A percentile compares a stretch with the other conserved stretches of the same genome.
phyloP scores from a whole-genome alignment of 2,797 vertebrate species.

The Rhynchotus rufescens region DNA sequence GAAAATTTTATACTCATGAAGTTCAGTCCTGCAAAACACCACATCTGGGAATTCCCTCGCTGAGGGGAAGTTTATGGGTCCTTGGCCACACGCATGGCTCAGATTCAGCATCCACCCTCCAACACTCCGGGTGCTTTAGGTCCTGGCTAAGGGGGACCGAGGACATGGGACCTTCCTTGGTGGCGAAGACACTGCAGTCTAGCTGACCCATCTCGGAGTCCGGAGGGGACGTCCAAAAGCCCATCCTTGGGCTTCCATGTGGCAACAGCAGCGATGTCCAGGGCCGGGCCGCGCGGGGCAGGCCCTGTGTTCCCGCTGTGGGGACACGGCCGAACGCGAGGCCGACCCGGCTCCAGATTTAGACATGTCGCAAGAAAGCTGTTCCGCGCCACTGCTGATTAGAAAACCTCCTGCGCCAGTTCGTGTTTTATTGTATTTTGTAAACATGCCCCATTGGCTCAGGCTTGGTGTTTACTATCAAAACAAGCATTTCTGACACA shows the following conservation, averaged over 20 bases:
- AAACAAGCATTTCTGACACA: constrained; percentile 38
- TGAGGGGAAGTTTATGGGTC: not conserved
- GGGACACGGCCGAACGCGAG: not conserved
- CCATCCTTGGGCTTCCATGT: rapidly evolving
- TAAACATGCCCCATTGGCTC: constrained; percentile 31
- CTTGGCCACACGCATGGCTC: not conserved
- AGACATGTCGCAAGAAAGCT: constrained; percentile 55
- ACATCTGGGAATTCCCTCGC: not conserved
- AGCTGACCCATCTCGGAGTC: too few species aligned
- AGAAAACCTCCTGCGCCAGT: constrained; percentile 42
- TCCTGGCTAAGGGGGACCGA: not conserved
- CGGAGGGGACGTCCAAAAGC: not conserved
- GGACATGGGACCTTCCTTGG: not conserved
- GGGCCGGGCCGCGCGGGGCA: not conserved
- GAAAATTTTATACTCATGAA: not conserved
- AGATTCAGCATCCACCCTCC: not conserved
- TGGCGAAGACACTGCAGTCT: not conserved
- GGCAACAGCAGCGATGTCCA: not conserved
- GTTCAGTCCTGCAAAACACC: not conserved
- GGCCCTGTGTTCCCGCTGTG: not conserved
- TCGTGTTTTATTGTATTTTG: constrained; percentile 44
- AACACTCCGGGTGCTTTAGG: too few species aligned
- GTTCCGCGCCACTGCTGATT: constrained; percentile 15
- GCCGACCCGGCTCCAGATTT: constrained; percentile 17
- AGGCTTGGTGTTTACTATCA: constrained; percentile 48